Percentiles rank a stretch among this genome's conserved stretches.
phyloP scores from a whole-genome alignment of 2,888 invertebrate species.

The Campaea margaritaria region DNA sequence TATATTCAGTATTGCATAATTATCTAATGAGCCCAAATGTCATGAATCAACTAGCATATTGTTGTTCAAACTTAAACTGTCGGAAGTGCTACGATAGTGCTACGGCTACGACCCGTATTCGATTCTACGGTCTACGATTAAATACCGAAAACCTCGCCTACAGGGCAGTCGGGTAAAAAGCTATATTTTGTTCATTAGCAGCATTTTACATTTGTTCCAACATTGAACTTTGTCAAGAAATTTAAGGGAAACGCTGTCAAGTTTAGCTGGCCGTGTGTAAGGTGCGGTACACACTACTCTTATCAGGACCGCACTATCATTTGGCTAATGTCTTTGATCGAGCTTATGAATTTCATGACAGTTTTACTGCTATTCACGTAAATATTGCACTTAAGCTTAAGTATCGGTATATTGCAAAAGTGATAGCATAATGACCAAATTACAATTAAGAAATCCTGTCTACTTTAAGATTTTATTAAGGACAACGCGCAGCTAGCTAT shows the following conservation, averaged over 20 bases:
- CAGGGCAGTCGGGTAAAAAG: too few species aligned
- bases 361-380: constrained; percentile 32
- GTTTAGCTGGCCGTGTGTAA: constrained; percentile 51
- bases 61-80: not conserved
- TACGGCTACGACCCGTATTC: not conserved
- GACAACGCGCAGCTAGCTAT: too few species aligned
- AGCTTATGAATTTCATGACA: constrained; percentile 67
- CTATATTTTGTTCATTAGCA: too few species aligned
- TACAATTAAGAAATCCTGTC: too few species aligned
- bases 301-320: constrained; percentile 72
- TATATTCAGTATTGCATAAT: too few species aligned
- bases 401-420: not conserved
- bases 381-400: constrained; percentile 6
- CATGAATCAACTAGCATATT: not conserved
- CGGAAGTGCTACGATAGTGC: not conserved
- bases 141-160: not conserved
- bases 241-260: constrained; percentile 8
- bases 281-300: constrained; percentile 48
- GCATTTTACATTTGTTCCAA: too few species aligned
- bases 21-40: too few species aligned
- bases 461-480: too few species aligned
- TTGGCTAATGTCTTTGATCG: constrained; percentile 77
- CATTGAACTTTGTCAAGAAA: not conserved
- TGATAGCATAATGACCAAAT: too few species aligned
- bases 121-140: not conserved